phyloP scores from a whole-genome alignment of 2,113 vertebrate genomes.

The Alectura lathami region DNA sequence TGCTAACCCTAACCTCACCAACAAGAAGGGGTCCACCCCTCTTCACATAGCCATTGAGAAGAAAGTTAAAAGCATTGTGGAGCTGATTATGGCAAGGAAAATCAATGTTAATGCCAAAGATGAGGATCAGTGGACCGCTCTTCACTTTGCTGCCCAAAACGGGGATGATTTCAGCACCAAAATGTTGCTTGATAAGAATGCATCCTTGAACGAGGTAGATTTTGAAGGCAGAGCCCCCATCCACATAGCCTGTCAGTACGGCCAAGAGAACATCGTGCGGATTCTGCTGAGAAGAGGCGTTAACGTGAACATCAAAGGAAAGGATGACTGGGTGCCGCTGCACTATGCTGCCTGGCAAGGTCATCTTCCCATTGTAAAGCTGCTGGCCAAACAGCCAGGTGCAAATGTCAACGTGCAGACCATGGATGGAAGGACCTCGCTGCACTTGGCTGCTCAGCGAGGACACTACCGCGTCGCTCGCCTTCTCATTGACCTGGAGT shows the following conservation, averaged over 20 bases:
- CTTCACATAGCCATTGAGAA: constrained; percentile 91
- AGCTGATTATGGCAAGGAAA: constrained; percentile 90
- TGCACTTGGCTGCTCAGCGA: constrained; percentile 92
- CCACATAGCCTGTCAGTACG: constrained; percentile 94
- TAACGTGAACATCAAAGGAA: constrained; percentile 80
- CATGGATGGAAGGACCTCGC: constrained; percentile 85
- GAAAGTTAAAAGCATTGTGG: constrained; percentile 82
- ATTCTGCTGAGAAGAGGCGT: constrained; percentile 88
- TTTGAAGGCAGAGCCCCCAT: constrained; percentile 91
- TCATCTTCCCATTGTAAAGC: constrained; percentile 90
- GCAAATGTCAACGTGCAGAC: constrained; percentile 86
- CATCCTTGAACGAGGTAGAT: constrained; percentile 84
- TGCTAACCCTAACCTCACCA: constrained; percentile 87
- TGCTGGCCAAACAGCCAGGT: constrained; percentile 88
- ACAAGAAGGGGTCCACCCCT: constrained; percentile 86
- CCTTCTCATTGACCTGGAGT: constrained; percentile 88
- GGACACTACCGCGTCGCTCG: constrained; percentile 95
- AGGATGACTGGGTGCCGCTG: constrained; percentile 91
- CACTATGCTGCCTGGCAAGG: constrained; percentile 96
- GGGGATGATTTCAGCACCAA: constrained; percentile 90
- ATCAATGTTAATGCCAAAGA: constrained; percentile 91
- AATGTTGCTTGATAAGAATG: constrained; percentile 87
- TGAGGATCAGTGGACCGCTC: constrained; percentile 94
- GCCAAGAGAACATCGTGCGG: constrained; percentile 90
- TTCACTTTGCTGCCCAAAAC: constrained; percentile 93